Conservation (phyloP, 1,140 invertebrate species). For the Drosophila ohnishii region DNA sequence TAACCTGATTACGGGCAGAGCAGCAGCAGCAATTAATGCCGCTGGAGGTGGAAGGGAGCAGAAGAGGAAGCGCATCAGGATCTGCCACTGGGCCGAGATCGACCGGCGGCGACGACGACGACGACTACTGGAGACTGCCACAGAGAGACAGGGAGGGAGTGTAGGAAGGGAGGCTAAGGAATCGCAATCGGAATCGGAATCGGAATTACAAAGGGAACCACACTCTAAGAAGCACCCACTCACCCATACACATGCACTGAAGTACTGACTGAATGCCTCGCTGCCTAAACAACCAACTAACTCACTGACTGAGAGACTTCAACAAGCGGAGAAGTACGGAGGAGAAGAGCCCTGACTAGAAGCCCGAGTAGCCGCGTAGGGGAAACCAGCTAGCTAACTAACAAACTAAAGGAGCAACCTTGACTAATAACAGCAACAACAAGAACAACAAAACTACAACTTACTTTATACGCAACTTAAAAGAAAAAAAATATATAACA, state of each 20-base stretch:
- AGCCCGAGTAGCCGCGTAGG: conserved; percentile 23
- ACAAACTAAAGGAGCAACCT: conserved; percentile 48
- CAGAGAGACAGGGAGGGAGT: neutral
- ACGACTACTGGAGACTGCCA: conserved; percentile 7
- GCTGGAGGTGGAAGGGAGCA: conserved; percentile 20
- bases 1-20: conserved; percentile 46
- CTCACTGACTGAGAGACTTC: conserved; percentile 76
- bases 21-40: conserved; percentile 37
- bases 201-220: conserved; percentile 18
- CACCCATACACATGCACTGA: conserved; percentile 67
- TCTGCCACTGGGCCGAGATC: conserved; percentile 25
- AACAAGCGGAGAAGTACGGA: conserved; percentile 49
- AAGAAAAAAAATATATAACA: conserved; percentile 7
- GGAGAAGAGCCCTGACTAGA: conserved; percentile 35
- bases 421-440: conserved; percentile 52
- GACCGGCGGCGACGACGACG: conserved; percentile 18
- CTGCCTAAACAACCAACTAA: conserved; percentile 77
- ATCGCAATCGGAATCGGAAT: conserved; percentile 5
- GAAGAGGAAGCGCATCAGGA: conserved; percentile 34
- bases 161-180: conserved; percentile 4
- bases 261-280: conserved; percentile 79
- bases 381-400: conserved; percentile 34
- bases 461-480: conserved; percentile 70
- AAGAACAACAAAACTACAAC: conserved; percentile 57
- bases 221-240: conserved; percentile 40